Evolutionary conservation across 2,113 vertebrate species (phyloP).

Genomic region (Carassius carassius): DNA sequence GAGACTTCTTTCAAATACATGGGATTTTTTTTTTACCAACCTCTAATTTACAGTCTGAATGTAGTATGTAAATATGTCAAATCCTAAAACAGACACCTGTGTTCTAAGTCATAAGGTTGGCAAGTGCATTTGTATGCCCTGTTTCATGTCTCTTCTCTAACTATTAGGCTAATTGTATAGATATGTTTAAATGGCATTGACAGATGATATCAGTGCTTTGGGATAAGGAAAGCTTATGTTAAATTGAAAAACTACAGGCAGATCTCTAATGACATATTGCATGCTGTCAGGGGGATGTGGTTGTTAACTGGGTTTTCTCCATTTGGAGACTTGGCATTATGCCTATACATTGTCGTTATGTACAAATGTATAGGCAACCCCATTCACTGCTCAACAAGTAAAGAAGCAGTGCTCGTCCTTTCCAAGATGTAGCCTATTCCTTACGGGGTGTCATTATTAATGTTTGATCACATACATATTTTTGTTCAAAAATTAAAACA

Average conservation of each 20-base stretch:
- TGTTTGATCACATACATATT: too few relatives aligned
- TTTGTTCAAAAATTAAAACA: too few relatives aligned
- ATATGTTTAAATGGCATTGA: background rate
- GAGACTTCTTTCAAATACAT: too few relatives aligned
- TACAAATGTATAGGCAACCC: background rate
- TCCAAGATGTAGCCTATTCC: background rate
- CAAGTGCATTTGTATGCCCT: background rate
- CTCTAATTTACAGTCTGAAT: background rate
- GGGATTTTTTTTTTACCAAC: too few relatives aligned
- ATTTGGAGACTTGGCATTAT: background rate
- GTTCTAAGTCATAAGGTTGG: background rate
- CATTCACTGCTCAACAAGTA: background rate
- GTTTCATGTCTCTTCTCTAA: background rate
- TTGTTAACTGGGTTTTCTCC: slow-evolving; percentile 7
- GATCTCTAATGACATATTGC: background rate
- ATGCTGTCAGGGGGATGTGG: background rate
- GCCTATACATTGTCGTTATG: background rate
- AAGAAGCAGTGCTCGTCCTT: background rate
- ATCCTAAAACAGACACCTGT: background rate
- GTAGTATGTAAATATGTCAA: background rate
- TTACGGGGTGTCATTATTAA: too few relatives aligned
- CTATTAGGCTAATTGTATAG: background rate
- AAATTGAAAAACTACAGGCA: background rate
- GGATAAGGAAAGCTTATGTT: background rate
- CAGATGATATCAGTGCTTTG: background rate